These are phyloP conservation scores for Clarias pachynema DNA, from an alignment of 2,797 vertebrate genomes.

Conservation along the genomic window DNA sequence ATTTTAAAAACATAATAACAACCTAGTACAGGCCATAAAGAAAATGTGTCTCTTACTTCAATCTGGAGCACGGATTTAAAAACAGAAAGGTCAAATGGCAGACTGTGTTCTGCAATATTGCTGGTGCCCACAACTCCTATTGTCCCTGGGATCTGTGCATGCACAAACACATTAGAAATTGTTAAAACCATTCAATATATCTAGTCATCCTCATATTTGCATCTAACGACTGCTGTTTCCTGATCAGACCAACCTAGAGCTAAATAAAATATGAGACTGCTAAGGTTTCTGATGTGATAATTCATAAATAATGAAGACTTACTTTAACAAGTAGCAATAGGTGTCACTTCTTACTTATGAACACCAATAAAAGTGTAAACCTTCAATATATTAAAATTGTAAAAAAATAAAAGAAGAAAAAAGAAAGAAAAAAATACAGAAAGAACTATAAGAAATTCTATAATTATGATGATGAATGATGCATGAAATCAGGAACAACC, in stretches of 20 bases:
- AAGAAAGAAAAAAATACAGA: no score
- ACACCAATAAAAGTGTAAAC: neutral
- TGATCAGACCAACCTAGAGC: neutral
- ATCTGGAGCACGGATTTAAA: slow-evolving; percentile 96
- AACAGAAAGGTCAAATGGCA: slow-evolving; percentile 91
- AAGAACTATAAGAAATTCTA: neutral
- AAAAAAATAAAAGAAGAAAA: no score
- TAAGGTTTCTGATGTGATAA: neutral
- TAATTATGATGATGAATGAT: neutral
- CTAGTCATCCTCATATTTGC: neutral
- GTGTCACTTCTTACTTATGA: neutral
- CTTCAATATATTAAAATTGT: neutral
- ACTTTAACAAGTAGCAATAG: neutral
- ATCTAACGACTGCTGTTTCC: neutral
- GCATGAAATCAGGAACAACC: neutral
- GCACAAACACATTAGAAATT: neutral
- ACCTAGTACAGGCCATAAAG: no score
- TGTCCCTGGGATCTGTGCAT: slow-evolving; percentile 84
- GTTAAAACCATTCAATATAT: neutral
- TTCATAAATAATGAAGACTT: neutral
- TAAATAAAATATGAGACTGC: neutral
- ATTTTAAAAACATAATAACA: neutral
- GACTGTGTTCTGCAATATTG: slow-evolving; percentile 88
- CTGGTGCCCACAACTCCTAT: slow-evolving; percentile 88
- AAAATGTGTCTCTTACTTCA: slow-evolving; percentile 77